These are phyloP conservation scores for Desmodus rotundus DNA, from an alignment of 2,113 vertebrate genomes.

Conservation along the genomic window DNA sequence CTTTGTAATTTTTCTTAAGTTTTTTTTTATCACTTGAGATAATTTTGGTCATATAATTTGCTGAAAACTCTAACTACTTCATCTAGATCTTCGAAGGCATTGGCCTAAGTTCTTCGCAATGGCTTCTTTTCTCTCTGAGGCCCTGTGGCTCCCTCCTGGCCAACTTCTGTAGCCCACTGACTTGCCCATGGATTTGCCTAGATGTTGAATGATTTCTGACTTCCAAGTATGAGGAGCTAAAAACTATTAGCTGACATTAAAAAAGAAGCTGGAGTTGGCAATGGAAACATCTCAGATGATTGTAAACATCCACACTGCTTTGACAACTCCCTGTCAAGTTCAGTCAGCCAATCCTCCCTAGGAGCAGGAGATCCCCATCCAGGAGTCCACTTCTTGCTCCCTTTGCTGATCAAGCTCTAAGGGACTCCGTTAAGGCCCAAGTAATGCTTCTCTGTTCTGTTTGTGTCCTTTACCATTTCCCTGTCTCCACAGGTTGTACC, in stretches of 20 bases:
- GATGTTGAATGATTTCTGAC: neutral
- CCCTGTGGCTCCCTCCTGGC: neutral
- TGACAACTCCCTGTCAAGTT: no score
- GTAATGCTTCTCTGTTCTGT: neutral
- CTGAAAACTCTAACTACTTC: neutral
- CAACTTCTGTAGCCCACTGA: no score
- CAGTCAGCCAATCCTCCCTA: no score
- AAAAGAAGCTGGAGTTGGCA: neutral
- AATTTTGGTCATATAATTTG: neutral
- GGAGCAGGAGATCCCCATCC: neutral
- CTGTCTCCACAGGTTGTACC: neutral
- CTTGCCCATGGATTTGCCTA: neutral
- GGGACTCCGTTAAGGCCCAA: neutral
- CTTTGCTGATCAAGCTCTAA: neutral
- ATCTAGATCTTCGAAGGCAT: neutral
- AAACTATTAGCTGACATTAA: neutral
- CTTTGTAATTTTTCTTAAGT: neutral
- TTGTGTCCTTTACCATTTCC: neutral
- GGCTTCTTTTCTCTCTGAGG: neutral
- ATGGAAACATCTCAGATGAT: neutral
- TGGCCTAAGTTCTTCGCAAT: neutral
- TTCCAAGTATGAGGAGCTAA: neutral
- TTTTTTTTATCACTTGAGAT: neutral
- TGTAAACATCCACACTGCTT: rapidly evolving
- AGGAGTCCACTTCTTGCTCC: neutral